Base-by-base conservation (phyloP, 2,888 invertebrate genomes). In the Tachina lurida region DNA sequence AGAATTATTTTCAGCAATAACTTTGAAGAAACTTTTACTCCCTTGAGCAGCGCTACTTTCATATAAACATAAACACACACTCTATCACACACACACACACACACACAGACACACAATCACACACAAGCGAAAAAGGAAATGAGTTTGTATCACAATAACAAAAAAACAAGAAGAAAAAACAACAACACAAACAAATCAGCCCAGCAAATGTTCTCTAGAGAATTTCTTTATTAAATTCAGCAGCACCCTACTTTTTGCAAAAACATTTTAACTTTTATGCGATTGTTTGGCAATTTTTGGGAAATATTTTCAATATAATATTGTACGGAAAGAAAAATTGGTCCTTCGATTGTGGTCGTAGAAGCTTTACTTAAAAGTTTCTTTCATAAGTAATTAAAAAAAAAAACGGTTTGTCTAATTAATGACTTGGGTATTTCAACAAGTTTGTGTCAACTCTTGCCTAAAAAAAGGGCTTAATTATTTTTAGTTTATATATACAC, bases 1-100 rank as follows among this genome's bases (percentile, higher is more conserved):
- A 78, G 70, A 74, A 84, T 76, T 71, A 77, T 82, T 85, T 82
- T 41, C 47, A 49, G 76, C 68, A 47, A 83, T 73, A 86, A 83
- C 56, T 79, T 79, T 73, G 54, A 56, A 52, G 49, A 49, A 83
- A 83, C 75, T 76, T 82, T 70, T 68, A 22, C 54, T 62, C 63
- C 65, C 63, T 62, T 22, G 17, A 75, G 58, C 65, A 80, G 17
- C 63, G 3, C 52, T n/a, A 39, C 60, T 43, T 13, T 41, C 12
- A 41, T 43, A 60, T 47, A 45, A n/a, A 17, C n/a, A 39, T 3
- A 1, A 15, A 43, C 15, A 41, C 5, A 3, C 43, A 9, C 19
- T 10, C n/a, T n/a, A n/a, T n/a, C 54, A 8, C 8, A 22, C 13
- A 5, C 10, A 49, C 13, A 17, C 12, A n/a, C 2, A 31, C 31